Base-by-base conservation (phyloP, 2,797 vertebrate genomes). In the Chelonia mydas region DNA sequence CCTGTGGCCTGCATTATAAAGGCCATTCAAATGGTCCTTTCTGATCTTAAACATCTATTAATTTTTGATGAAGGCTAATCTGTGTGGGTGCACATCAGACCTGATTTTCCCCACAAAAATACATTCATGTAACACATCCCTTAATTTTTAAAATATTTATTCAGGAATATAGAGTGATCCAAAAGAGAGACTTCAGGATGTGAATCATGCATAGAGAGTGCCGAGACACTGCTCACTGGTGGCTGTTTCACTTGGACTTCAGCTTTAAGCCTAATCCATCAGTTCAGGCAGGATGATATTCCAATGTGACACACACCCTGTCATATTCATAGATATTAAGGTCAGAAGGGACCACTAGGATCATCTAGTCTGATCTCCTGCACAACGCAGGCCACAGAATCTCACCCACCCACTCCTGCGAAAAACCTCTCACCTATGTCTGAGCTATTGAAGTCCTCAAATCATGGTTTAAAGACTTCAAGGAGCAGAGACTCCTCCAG, bases 211-310 rank as follows among this genome's bases (percentile, higher is more conserved):
- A 37, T 68, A 68, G 19, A 37, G n/a, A 68, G 4, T 37, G n/a
- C n/a, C 23, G n/a, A 68, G n/a, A 37, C n/a, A 68, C 37, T 21
- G n/a, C 65, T 68, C 84, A 95, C 92, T 95, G 92, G 90, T 83
- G 79, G 37, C 55, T 93, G 55, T 90, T 91, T 90, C 28, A 12
- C 55, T 93, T 87, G 93, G 91, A 94, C 85, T 96, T 96, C 91
- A 94, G 87, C 41, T 95, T 90, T 86, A 87, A 94, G 88, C n/a
- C 28, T 94, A 94, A 88, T 54, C 88, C 90, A 89, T 59, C 90
- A 90, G 51, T 53, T 50, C 59, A 96, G 93, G 90, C 81, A 92
- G 84, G 12, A 41, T 2, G 50, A 50, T 81, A 81, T 65, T 88
- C 81, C 83, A 51, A 83, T 61, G 25, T 17, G 74, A 84, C 79